Base-by-base conservation (phyloP, 2,888 invertebrate species). In the Leptinotarsa haldemani region DNA sequence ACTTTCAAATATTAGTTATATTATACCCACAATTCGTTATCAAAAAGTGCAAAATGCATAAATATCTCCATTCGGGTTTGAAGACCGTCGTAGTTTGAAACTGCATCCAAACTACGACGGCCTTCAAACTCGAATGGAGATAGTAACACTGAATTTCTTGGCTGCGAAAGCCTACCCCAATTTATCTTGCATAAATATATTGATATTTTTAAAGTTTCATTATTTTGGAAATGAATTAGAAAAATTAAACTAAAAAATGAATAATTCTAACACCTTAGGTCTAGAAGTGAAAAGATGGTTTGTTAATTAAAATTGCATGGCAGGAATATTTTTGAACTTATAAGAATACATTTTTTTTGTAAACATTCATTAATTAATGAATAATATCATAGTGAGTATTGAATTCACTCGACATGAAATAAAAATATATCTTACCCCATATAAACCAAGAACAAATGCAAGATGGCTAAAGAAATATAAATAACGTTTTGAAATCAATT, bases 1-100 rank as follows among this genome's bases (percentile, higher is more conserved):
- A 68, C 68, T 68, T 58, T 56, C 20, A 20, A 40, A 56, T 22
- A 40, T 56, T 68, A 1, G 30, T 56, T 53, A 46, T 22, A 68
- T 56, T 9, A 16, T 53, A 46, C 46, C 22, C 46, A n/a, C 5
- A 65, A 1, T 20, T 2, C 16, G 2, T 5, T 9, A 15, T 47
- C 20, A 65, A 65, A 47, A 48, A 48, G 22, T 20, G 65, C 20
- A 4, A 48, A 65, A 65, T 48, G 48, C 25, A 65, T 22, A 63
- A n/a, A n/a, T n/a, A n/a, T n/a, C 22, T 22, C 22, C 22, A 22
- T 22, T 22, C 22, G 22, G 22, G 22, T 22, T 22, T 22, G 22
- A 22, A 22, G 22, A 22, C 22, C 22, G n/a, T n/a, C n/a, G n/a
- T n/a, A n/a, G n/a, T n/a, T n/a, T n/a, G n/a, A n/a, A n/a, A n/a